Evolutionary conservation across 2,113 vertebrate species (phyloP).

Genomic region (Rhinolophus ferrumequinum): DNA sequence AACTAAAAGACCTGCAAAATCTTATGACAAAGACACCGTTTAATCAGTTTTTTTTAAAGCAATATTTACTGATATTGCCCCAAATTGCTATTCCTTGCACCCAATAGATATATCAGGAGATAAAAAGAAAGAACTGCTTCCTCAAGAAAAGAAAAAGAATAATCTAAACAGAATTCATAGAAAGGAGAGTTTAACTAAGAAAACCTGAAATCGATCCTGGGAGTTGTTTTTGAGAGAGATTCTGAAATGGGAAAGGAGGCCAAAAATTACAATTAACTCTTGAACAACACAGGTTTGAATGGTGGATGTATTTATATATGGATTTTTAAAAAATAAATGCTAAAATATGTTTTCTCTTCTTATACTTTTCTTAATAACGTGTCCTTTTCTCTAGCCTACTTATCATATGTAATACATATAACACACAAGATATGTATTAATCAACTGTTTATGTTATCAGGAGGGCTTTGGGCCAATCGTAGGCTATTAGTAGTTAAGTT

Average conservation of each 20-base stretch:
- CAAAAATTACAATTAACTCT: not conserved
- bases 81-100: not conserved
- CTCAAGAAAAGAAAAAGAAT: not conserved
- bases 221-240: not conserved
- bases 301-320: not conserved
- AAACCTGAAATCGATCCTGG: not conserved
- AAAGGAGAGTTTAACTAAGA: not conserved
- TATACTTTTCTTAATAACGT: not conserved
- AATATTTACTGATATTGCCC: not conserved
- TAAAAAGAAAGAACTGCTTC: not conserved
- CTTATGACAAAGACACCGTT: not conserved
- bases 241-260: not conserved
- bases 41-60: not conserved
- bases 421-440: not conserved
- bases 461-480: not conserved
- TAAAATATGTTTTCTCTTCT: no score
- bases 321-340: not conserved
- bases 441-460: not conserved
- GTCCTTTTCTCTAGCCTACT: not conserved
- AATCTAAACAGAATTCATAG: not conserved
- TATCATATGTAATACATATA: not conserved
- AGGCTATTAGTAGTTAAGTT: not conserved
- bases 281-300: not conserved
- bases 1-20: not conserved
- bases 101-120: not conserved